Evolutionary conservation across 2,888 invertebrate species (phyloP).

Genomic region (Melipona bicolor): DNA sequence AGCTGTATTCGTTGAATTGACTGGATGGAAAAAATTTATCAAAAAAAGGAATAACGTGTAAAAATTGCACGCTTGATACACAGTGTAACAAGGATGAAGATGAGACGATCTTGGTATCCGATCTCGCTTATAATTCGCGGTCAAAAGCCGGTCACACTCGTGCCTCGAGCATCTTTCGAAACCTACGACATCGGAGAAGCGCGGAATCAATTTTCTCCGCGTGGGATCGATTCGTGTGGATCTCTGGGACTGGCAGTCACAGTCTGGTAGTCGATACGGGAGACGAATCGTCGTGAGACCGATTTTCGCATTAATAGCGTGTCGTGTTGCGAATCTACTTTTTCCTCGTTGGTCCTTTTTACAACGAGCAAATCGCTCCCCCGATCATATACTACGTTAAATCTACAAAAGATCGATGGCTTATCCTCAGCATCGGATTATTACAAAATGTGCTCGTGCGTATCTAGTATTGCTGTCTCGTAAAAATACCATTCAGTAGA

Average conservation of each 20-base stretch:
- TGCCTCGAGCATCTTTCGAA: constrained; percentile 7
- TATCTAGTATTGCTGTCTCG: neutral
- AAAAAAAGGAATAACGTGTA: neutral
- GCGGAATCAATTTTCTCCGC: constrained; percentile 30
- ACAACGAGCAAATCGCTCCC: neutral
- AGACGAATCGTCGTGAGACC: constrained; percentile 62
- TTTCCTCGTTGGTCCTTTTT: neutral
- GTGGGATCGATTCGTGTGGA: constrained; percentile 33
- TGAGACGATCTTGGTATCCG: neutral
- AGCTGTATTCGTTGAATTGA: neutral
- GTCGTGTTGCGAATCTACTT: constrained; percentile 43
- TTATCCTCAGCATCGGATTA: neutral
- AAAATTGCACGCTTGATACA: neutral
- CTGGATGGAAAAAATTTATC: neutral
- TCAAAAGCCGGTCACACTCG: neutral
- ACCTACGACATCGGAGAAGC: constrained; percentile 38
- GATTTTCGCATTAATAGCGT: constrained; percentile 52
- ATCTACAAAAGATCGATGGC: constrained; percentile 2
- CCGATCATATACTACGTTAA: neutral
- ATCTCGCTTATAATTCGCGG: constrained; percentile 3
- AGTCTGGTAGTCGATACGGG: constrained; percentile 23
- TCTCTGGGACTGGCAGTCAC: constrained; percentile 3
- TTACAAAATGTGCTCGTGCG: neutral
- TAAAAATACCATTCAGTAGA: neutral
- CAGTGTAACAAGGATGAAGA: neutral